Base-by-base conservation (phyloP, 2,113 vertebrate species). In the Trogon surrucura region DNA sequence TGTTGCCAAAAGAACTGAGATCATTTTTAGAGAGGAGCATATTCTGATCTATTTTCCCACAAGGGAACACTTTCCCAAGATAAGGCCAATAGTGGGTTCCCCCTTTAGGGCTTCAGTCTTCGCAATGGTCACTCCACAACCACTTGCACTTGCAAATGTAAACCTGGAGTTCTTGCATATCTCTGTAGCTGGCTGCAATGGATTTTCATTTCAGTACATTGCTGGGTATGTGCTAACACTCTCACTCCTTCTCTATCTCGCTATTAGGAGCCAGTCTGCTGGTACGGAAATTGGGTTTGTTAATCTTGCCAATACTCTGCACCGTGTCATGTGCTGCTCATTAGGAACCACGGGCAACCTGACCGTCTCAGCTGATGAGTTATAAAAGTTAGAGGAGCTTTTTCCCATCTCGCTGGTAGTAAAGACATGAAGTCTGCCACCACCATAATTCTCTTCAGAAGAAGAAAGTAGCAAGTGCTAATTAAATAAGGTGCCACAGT, bases 351-450 rank as follows among this genome's bases (percentile, higher is more conserved):
- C 1, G 0, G 94, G 84, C 93, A 95, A 69, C 50, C 79, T 80
- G 78, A 58, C 70, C 45, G 91, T 64, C 92, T 93, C 91, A 85
- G 89, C 62, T 48, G 38, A 91, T 69, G 70, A 41, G 70, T 60
- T 89, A 30, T 29, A 81, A 26, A 67, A 89, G 74, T 85, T 75
- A 82, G 57, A 88, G 81, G 22, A 93, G 66, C 54, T 74, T 70
- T 41, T 91, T 41, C 65, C 80, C 78, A 73, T 70, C 71, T 61
- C 11, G 4, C 81, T 65, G 62, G 50, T 72, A 85, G 53, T 81
- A 72, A 91, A 95, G 89, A 87, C 89, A 61, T 6, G 8, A 85
- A 89, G 81, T 91, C 94, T 95, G 87, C 89, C 54, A 72, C 74
- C 36, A 53, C 18, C 34, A 73, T 85, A 71, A 58, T 78, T 83